phyloP scores from a whole-genome alignment of 1,140 invertebrate species.

The Bradysia coprophila region DNA sequence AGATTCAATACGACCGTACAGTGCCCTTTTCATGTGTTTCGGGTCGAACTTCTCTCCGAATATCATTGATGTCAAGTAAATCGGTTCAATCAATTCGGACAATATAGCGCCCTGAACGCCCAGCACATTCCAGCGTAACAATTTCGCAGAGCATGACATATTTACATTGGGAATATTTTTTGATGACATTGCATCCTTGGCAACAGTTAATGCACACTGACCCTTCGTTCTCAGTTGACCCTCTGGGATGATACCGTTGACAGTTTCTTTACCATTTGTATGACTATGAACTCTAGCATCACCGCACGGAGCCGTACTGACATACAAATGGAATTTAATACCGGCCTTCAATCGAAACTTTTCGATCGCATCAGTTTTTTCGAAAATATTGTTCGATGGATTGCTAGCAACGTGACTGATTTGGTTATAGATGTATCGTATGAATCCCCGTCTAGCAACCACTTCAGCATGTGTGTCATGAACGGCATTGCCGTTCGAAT shows the following conservation, averaged over 20 bases:
- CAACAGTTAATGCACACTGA: conserved; percentile 26
- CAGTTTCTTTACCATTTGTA: conserved; percentile 65
- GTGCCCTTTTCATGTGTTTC: too few relatives aligned
- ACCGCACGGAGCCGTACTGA: conserved; percentile 85
- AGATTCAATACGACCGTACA: too few relatives aligned
- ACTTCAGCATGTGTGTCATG: conserved; percentile 87
- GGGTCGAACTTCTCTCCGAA: too few relatives aligned
- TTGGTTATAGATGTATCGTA: conserved; percentile 61
- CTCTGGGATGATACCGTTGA: background rate
- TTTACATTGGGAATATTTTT: too few relatives aligned
- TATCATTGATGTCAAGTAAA: conserved; percentile 67
- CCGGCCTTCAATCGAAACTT: conserved; percentile 33
- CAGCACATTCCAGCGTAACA: conserved; percentile 73
- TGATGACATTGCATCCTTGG: too few relatives aligned
- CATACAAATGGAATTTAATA: conserved; percentile 72
- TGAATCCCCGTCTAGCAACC: conserved; percentile 53
- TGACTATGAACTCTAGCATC: conserved; percentile 79
- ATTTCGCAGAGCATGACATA: conserved; percentile 69
- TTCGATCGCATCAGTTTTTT: too few relatives aligned
- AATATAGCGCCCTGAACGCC: conserved; percentile 78
- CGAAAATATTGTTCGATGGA: too few relatives aligned
- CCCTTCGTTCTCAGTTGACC: background rate
- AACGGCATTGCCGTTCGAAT: too few relatives aligned
- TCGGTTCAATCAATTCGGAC: conserved; percentile 56
- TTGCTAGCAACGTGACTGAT: too few relatives aligned